Conservation (phyloP, 2,888 invertebrate species). For the Drosophila pseudotalamancana region DNA sequence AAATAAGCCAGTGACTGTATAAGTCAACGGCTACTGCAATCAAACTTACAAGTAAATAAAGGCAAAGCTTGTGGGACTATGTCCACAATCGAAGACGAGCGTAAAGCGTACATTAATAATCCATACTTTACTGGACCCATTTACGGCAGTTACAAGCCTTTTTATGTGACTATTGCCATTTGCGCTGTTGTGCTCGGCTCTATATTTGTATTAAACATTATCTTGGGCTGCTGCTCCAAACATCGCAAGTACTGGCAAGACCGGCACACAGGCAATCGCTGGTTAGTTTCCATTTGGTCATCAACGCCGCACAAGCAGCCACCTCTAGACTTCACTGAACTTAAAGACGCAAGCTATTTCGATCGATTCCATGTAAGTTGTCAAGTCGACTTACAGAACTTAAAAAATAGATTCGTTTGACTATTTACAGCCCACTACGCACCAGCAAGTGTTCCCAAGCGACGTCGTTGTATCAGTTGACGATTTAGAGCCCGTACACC, state of each 20-base stretch:
- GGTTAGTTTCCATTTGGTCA: constrained; percentile 93
- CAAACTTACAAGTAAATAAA: constrained; percentile 31
- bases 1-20: constrained; percentile 41
- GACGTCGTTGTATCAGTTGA: constrained; percentile 80
- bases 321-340: constrained; percentile 91
- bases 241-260: constrained; percentile 93
- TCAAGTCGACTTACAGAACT: neutral
- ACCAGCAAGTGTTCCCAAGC: constrained; percentile 73
- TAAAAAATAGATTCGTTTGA: neutral
- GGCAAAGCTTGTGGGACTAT: constrained; percentile 82
- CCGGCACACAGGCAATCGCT: constrained; percentile 91
- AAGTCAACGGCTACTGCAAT: constrained; percentile 27
- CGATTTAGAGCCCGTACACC: constrained; percentile 72
- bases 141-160: constrained; percentile 92
- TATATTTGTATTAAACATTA: constrained; percentile 90
- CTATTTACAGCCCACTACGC: constrained; percentile 66
- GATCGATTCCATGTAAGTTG: constrained; percentile 78
- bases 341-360: constrained; percentile 86
- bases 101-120: constrained; percentile 87
- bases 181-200: constrained; percentile 89
- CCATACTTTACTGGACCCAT: constrained; percentile 86
- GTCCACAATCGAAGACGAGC: constrained; percentile 88
- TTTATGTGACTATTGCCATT: constrained; percentile 92
- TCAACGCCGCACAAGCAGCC: constrained; percentile 93
- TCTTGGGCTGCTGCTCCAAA: constrained; percentile 92